phyloP scores from a whole-genome alignment of 2,113 vertebrate genomes.

The Girardinichthys multiradiatus region DNA sequence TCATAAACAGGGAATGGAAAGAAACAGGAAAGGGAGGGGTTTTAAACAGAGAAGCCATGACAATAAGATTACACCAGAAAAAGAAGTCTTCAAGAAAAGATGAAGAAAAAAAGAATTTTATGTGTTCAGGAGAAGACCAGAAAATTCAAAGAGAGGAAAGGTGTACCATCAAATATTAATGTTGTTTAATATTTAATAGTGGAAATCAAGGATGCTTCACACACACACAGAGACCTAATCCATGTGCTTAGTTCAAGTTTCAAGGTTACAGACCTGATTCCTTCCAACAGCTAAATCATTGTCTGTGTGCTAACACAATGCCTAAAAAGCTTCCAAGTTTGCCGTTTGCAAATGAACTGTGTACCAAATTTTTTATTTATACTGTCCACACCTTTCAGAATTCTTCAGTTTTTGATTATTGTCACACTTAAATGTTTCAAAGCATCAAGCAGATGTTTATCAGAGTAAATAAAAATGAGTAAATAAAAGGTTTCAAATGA shows the following conservation, averaged over 20 bases:
- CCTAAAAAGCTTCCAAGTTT: background rate
- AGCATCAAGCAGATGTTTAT: too few species aligned
- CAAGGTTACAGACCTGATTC: constrained; percentile 25
- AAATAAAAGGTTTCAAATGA: background rate
- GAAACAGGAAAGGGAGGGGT: background rate
- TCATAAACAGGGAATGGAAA: background rate
- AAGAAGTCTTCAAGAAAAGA: background rate
- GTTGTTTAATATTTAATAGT: constrained; percentile 53
- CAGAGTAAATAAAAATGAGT: too few species aligned
- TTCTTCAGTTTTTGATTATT: too few species aligned
- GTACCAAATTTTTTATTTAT: background rate
- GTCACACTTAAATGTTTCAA: too few species aligned
- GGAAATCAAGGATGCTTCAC: constrained; percentile 45
- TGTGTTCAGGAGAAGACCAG: background rate
- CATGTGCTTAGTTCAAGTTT: constrained; percentile 5
- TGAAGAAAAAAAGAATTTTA: constrained; percentile 6
- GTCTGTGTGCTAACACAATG: background rate
- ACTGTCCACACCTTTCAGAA: background rate
- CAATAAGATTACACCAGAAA: constrained; percentile 9
- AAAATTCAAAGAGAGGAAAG: constrained; percentile 30
- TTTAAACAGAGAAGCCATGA: background rate
- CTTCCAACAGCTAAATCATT: constrained; percentile 6
- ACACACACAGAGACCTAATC: background rate
- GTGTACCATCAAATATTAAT: constrained; percentile 55
- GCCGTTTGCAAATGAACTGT: background rate